Conservation (phyloP, 1,140 invertebrate species). For the Drosophila biarmipes region DNA sequence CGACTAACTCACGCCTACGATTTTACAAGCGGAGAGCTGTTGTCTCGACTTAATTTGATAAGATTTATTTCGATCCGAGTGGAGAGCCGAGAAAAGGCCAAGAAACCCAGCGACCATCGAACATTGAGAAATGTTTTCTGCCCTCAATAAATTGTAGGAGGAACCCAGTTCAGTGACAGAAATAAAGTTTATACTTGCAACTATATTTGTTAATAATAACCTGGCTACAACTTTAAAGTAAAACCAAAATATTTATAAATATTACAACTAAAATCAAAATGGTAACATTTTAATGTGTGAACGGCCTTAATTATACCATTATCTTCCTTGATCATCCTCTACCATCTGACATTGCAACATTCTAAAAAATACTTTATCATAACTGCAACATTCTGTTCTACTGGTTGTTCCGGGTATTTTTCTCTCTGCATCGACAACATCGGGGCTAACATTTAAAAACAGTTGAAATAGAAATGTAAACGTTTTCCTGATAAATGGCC, state of each 20-base stretch:
- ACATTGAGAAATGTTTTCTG: constrained; percentile 71
- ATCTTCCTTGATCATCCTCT: too few relatives aligned
- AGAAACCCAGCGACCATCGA: constrained; percentile 49
- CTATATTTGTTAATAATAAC: too few relatives aligned
- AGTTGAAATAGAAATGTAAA: constrained; percentile 70
- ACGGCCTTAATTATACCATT: too few relatives aligned
- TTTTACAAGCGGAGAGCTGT: constrained; percentile 29
- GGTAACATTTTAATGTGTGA: too few relatives aligned
- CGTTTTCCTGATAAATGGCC: constrained; percentile 60
- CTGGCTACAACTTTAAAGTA: too few relatives aligned
- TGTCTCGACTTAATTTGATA: constrained; percentile 74
- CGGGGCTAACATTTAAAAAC: constrained; percentile 69
- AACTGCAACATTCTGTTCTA: neutral
- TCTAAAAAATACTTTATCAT: too few relatives aligned
- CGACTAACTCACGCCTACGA: constrained; percentile 69
- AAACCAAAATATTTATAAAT: too few relatives aligned
- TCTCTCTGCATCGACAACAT: constrained; percentile 15
- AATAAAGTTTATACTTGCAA: neutral
- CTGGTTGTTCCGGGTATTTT: neutral
- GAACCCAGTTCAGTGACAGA: constrained; percentile 5
- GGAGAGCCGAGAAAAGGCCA: constrained; percentile 62
- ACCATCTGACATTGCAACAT: too few relatives aligned
- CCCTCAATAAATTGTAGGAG: constrained; percentile 55
- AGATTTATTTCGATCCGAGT: constrained; percentile 65
- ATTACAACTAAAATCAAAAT: too few relatives aligned